Evolutionary conservation across 2,888 invertebrate genomes (phyloP).

Genomic region (Ommatoiulus sabulosus): DNA sequence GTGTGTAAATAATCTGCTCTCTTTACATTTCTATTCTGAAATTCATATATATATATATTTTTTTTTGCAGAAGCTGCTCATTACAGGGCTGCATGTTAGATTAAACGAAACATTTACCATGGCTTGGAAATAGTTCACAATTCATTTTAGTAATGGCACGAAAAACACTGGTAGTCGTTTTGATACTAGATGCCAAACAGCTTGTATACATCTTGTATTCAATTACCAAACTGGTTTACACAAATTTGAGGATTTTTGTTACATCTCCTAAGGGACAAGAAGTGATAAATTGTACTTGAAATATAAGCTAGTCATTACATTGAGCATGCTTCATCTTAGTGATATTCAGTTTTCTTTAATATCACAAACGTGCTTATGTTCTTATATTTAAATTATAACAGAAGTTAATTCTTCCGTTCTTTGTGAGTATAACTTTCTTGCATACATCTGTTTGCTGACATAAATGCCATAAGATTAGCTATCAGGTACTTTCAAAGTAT

Average conservation of each 20-base stretch:
- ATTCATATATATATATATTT: not conserved
- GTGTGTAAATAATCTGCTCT: not conserved
- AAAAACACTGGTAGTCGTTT: not conserved
- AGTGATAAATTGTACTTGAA: not conserved
- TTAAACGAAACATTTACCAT: slow-evolving; percentile 40
- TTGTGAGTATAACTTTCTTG: too few species aligned
- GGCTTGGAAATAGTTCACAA: not conserved
- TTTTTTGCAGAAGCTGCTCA: slow-evolving; percentile 42
- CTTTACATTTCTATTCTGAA: not conserved
- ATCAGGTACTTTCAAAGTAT: too few species aligned
- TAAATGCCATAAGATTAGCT: too few species aligned
- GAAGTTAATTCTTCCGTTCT: too few species aligned
- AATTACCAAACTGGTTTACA: not conserved
- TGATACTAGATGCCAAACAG: not conserved
- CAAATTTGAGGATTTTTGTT: not conserved
- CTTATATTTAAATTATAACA: too few species aligned
- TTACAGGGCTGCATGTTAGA: slow-evolving; percentile 46
- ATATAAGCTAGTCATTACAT: not conserved
- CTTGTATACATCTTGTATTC: not conserved
- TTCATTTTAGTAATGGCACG: not conserved
- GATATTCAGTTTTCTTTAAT: too few species aligned
- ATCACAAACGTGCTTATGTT: too few species aligned
- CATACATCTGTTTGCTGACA: too few species aligned
- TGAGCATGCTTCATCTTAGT: not conserved
- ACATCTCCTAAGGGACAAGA: not conserved